These are phyloP conservation scores for Entomobrya multifasciata DNA, from an alignment of 2,888 invertebrate species.

Conservation along the genomic window DNA sequence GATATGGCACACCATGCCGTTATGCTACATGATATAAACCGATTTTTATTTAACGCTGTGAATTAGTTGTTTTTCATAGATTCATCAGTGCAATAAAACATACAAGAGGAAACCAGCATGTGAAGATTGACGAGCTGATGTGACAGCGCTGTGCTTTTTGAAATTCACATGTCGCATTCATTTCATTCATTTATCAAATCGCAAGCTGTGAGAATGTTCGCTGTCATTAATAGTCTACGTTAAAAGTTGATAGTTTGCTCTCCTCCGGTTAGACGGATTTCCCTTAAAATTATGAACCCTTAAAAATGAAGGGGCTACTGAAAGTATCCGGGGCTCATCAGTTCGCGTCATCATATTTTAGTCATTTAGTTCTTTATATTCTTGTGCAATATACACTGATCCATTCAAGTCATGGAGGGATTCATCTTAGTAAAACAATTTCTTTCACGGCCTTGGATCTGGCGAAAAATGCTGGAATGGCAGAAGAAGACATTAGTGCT, in stretches of 20 bases:
- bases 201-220: background rate
- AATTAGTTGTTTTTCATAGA: too few relatives aligned
- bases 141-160: background rate
- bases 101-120: too few relatives aligned
- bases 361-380: background rate
- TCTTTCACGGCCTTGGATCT: constrained; percentile 52
- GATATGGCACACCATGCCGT: too few relatives aligned
- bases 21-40: too few relatives aligned
- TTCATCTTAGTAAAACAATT: constrained; percentile 53
- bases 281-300: constrained; percentile 34
- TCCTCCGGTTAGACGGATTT: constrained; percentile 21
- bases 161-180: too few relatives aligned
- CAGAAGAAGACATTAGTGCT: constrained; percentile 51
- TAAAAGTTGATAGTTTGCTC: too few relatives aligned
- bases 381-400: constrained; percentile 3
- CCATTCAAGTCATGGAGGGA: constrained; percentile 22
- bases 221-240: too few relatives aligned
- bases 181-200: background rate
- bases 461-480: constrained; percentile 53
- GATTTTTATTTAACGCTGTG: too few relatives aligned
- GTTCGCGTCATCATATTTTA: background rate
- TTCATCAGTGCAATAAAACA: too few relatives aligned
- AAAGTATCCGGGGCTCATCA: background rate
- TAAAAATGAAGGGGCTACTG: constrained; percentile 35
- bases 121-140: too few relatives aligned